Percentiles rank a stretch among this genome's conserved stretches.
Evolutionary conservation across 1,140 invertebrate species (phyloP).

Genomic region (Trachymyrmex septentrionalis): DNA sequence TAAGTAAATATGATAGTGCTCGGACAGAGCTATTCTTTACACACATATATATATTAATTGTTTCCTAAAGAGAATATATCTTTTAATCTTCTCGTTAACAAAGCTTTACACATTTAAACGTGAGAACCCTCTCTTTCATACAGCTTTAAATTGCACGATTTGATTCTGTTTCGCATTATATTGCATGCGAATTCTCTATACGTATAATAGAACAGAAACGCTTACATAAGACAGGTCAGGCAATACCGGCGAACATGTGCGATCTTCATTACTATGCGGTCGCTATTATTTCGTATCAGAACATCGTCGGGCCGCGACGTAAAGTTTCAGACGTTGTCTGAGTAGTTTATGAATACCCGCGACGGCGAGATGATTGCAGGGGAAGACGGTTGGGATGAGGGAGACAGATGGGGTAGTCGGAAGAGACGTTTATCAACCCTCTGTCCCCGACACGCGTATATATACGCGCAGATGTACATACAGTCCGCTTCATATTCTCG

Average conservation of each 20-base stretch:
- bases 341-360: slow-evolving; percentile 79
- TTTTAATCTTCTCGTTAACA: slow-evolving; percentile 15
- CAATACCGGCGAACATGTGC: neutral
- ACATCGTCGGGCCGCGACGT: slow-evolving; percentile 61
- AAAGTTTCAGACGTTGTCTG: slow-evolving; percentile 79
- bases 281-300: slow-evolving; percentile 76
- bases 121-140: neutral
- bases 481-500: slow-evolving; percentile 37
- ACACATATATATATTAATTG: neutral
- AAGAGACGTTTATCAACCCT: slow-evolving; percentile 77
- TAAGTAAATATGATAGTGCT: neutral
- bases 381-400: slow-evolving; percentile 27
- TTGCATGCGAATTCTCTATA: neutral
- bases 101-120: neutral
- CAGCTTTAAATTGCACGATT: slow-evolving; percentile 10
- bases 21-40: neutral
- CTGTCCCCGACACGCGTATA: slow-evolving; percentile 67
- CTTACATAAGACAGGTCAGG: slow-evolving; percentile 10
- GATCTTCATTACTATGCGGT: slow-evolving; percentile 55
- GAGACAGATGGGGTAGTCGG: slow-evolving; percentile 33
- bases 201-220: neutral
- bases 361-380: slow-evolving; percentile 74
- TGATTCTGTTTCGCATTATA: neutral
- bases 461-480: slow-evolving; percentile 44
- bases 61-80: neutral